Evolutionary conservation across 2,113 vertebrate species (phyloP).

Genomic region (Donacobius atricapilla): DNA sequence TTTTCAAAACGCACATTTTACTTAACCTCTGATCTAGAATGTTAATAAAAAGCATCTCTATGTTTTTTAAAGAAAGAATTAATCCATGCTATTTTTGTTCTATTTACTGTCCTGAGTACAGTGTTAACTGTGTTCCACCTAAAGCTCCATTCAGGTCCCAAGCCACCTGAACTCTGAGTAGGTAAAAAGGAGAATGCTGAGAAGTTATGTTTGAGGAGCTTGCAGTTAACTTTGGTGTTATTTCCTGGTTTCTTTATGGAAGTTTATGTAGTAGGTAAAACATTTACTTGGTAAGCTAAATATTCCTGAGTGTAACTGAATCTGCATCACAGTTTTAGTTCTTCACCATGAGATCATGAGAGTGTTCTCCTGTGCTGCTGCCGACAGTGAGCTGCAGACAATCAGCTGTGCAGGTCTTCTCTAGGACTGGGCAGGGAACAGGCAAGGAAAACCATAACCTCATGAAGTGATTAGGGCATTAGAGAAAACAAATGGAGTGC

Average conservation of each 20-base stretch:
- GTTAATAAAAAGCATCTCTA: not conserved
- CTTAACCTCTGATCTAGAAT: not conserved
- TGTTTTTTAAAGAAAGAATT: not conserved
- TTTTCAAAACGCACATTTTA: not conserved
- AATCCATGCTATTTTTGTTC: not conserved
- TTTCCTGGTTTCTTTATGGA: not conserved
- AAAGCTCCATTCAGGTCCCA: not conserved
- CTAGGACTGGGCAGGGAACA: not conserved
- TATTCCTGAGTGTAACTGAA: not conserved
- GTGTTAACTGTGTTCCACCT: not conserved
- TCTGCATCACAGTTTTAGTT: not conserved
- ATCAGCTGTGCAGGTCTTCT: not conserved
- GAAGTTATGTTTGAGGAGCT: not conserved
- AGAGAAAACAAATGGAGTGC: not conserved
- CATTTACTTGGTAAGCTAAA: not conserved
- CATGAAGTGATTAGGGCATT: not conserved
- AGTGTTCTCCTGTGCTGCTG: not conserved
- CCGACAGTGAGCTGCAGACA: not conserved
- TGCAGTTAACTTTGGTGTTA: not conserved
- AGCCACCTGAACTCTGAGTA: not conserved
- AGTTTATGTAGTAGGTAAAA: not conserved
- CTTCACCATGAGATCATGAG: not conserved
- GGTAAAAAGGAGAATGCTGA: not conserved
- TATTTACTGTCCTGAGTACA: not conserved
- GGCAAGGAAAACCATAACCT: not conserved